Evolutionary conservation across 1,140 invertebrate species (phyloP), one percentile per base, ranked within the genome.

Genomic region (Lucilia sericata): DNA sequence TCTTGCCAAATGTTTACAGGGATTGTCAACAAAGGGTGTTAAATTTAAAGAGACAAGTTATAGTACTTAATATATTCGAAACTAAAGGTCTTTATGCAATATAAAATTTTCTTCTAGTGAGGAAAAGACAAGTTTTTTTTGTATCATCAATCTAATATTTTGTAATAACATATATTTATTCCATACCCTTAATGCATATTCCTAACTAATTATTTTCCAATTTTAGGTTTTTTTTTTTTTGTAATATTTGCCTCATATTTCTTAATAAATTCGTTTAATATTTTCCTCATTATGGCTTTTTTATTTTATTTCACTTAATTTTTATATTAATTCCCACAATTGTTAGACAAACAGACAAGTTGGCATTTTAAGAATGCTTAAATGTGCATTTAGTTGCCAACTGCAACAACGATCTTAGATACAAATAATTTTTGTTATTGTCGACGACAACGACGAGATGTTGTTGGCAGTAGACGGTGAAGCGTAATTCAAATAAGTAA

Each of bases 301-400:
- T 4, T 70, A 14, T 60, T 60, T 70, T 70, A 12, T 70, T 70
- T 70, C 60, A 70, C 12, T 14, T 70, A 7, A 70, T 21, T 70
- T 70, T 10, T 70, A 17, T n/a, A n/a, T n/a, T n/a, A 60, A 17
- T 70, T 70, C 65, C 2, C 65, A 70, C 65, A 70, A 70, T 70
- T 70, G 65, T 21, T 70, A 21, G 65, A 70, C 19, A 25, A 70
- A 70, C 3, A 70, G 65, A 70, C 19, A 70, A 21, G 65, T 70
- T 70, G 65, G 65, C 65, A 70, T 70, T 70, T 70, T 70, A 19
- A 70, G 65, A 70, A 70, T 70, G 7, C 14, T 17, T n/a, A 25
- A 25, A 9, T 82, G 13, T 30, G 47, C 14, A 82, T 36, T 82
- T 51, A n/a, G 13, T 82, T 60, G 81, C 42, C 34, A 55, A 42